Conservation (phyloP, 2,113 vertebrate species). For the Potamarius usumacintae region DNA sequence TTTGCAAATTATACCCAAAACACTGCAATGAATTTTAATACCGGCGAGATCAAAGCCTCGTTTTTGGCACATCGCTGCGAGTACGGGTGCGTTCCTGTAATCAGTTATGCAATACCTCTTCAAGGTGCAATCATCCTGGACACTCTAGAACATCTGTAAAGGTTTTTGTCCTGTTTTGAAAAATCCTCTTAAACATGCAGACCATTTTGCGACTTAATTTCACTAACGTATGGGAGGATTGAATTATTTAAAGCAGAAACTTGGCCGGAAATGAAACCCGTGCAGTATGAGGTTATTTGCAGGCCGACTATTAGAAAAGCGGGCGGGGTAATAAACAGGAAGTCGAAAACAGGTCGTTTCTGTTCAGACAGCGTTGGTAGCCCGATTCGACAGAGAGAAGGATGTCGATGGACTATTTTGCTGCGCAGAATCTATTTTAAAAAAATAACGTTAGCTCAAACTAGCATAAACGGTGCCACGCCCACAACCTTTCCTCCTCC, state of each 20-base stretch:
- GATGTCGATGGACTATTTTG: background rate
- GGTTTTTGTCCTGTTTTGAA: background rate
- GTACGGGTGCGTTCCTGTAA: background rate
- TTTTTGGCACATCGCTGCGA: background rate
- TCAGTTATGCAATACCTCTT: background rate
- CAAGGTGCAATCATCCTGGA: background rate
- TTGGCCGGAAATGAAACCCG: background rate
- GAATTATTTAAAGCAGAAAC: background rate
- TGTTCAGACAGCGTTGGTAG: background rate
- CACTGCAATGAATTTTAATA: background rate
- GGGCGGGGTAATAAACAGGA: background rate
- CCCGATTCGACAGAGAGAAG: background rate
- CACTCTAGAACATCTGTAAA: background rate
- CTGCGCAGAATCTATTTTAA: too few species aligned
- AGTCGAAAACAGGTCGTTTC: background rate
- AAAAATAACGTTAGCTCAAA: too few species aligned
- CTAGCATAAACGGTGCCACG: background rate
- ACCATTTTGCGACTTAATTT: background rate
- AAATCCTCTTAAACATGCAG: background rate
- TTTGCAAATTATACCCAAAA: conserved; percentile 1
- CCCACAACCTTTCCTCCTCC: background rate
- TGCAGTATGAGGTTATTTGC: background rate
- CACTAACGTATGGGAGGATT: background rate
- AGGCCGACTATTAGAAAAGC: background rate
- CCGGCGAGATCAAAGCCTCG: background rate